A percentile compares a stretch with the other conserved stretches of the same genome.
Evolutionary conservation across 2,797 vertebrate species (phyloP).

Genomic region (Taenioides sp.): DNA sequence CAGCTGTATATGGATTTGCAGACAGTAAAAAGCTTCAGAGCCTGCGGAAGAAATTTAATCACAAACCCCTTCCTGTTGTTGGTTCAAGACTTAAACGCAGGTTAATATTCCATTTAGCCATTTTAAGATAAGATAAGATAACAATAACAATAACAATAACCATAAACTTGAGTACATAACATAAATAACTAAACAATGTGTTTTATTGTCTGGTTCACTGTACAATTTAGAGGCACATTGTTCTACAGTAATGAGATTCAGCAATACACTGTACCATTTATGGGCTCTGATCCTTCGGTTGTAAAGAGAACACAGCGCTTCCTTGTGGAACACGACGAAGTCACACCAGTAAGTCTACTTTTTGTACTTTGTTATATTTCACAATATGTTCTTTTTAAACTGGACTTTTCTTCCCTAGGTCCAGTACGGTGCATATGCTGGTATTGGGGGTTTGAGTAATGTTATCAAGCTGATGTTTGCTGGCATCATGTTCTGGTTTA

Average conservation of each 20-base stretch:
- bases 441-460: slow-evolving; percentile 83
- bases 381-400: not conserved
- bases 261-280: slow-evolving; percentile 86
- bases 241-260: slow-evolving; percentile 86
- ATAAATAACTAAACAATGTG: too few species aligned
- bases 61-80: slow-evolving; percentile 83
- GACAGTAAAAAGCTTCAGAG: slow-evolving; percentile 80
- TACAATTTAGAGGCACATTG: slow-evolving; percentile 73
- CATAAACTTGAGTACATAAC: not conserved
- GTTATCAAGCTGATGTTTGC: slow-evolving; percentile 88
- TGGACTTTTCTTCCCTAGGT: slow-evolving; percentile 73
- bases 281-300: slow-evolving; percentile 89
- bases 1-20: slow-evolving; percentile 86
- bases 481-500: slow-evolving; percentile 87
- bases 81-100: slow-evolving; percentile 89
- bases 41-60: slow-evolving; percentile 83
- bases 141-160: too few species aligned
- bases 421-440: slow-evolving; percentile 87
- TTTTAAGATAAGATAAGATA: too few species aligned
- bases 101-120: slow-evolving; percentile 66
- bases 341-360: slow-evolving; percentile 82
- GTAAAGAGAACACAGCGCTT: slow-evolving; percentile 91
- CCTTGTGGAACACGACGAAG: slow-evolving; percentile 80
- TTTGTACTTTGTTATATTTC: not conserved
- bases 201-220: slow-evolving; percentile 2